Evolutionary conservation across 2,888 invertebrate species (phyloP).

Genomic region (Smittia sp.): DNA sequence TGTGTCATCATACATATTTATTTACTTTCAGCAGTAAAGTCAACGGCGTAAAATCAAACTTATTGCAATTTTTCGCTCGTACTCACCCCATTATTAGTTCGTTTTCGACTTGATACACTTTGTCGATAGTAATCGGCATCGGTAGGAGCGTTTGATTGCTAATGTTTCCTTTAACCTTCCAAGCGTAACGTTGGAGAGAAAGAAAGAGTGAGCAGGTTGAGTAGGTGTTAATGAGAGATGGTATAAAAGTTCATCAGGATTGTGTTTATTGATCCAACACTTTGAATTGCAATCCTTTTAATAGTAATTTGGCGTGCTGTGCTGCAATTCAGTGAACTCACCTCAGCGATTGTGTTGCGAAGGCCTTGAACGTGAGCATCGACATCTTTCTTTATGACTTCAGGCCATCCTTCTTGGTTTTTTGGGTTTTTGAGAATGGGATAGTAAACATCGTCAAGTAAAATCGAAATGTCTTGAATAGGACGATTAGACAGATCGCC

Average conservation of each 20-base stretch:
- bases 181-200: too few relatives aligned
- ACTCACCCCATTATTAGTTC: slow-evolving; percentile 53
- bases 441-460: slow-evolving; percentile 70
- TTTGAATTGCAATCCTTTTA: slow-evolving; percentile 29
- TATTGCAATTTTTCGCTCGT: slow-evolving; percentile 24
- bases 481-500: slow-evolving; percentile 73
- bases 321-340: slow-evolving; percentile 45
- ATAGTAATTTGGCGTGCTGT: slow-evolving; percentile 25
- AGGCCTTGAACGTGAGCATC: slow-evolving; percentile 66
- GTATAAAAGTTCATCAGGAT: slow-evolving; percentile 7
- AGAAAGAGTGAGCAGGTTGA: background rate
- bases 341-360: slow-evolving; percentile 69
- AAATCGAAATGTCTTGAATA: slow-evolving; percentile 64
- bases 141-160: slow-evolving; percentile 82
- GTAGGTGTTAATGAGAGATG: slow-evolving; percentile 24
- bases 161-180: slow-evolving; percentile 78
- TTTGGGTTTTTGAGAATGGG: slow-evolving; percentile 68
- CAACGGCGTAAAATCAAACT: slow-evolving; percentile 37
- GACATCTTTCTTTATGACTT: slow-evolving; percentile 68
- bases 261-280: slow-evolving; percentile 37
- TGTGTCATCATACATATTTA: background rate
- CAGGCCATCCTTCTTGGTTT: slow-evolving; percentile 73
- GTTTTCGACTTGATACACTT: slow-evolving; percentile 62
- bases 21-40: slow-evolving; percentile 33
- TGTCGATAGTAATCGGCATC: slow-evolving; percentile 74